Base-by-base conservation (phyloP, 2,888 invertebrate species). In the Diploptera punctata region DNA sequence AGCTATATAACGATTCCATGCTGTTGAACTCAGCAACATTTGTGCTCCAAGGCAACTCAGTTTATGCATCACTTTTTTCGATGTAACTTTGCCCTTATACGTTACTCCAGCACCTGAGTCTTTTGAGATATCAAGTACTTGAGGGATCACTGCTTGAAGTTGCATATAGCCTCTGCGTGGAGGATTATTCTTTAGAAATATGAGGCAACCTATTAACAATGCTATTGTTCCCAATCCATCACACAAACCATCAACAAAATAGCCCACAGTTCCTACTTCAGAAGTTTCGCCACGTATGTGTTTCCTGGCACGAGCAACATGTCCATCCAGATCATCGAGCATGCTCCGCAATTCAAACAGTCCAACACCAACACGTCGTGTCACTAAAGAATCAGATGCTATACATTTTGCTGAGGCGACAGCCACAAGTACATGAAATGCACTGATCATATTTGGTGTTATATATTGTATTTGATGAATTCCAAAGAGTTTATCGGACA, bases 1-100 rank as follows among this genome's bases (percentile, higher is more conserved):
- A 62, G 91, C 91, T 77, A 95, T 93, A 78, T 93, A 94, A 31
- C 93, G 87, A 83, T 95, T 94, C 95, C 95, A 95, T 9, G 91
- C 90, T 69, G 91, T 84, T 0, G 93, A 93, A 71, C 92, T 91
- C 0, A 93, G 81, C 65, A 93, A 80, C 80, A 94, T 85, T 80
- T 93, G 93, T 0, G 90, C 89, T 3, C 89, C 86, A 77, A 92
- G 90, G 76, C 91, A 84, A 18, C 89, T 83, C 24, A 93, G 81
- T 71, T 90, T 90, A 77, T 88, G 87, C 0, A 87, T 84, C 24
- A 93, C 88, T 76, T 90, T 88, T 70, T 88, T 89, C 38, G 89
- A 89, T 1, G 89, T 87, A 24, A 90, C 88, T 81, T 91, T 90
- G 18, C 89, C 88, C 81, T 91, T 91, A 77, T 89, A 90, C 19